Evolutionary conservation across 2,888 invertebrate species (phyloP), one percentile per base, ranked within the genome.

Genomic region (Eupithecia dodoneata): DNA sequence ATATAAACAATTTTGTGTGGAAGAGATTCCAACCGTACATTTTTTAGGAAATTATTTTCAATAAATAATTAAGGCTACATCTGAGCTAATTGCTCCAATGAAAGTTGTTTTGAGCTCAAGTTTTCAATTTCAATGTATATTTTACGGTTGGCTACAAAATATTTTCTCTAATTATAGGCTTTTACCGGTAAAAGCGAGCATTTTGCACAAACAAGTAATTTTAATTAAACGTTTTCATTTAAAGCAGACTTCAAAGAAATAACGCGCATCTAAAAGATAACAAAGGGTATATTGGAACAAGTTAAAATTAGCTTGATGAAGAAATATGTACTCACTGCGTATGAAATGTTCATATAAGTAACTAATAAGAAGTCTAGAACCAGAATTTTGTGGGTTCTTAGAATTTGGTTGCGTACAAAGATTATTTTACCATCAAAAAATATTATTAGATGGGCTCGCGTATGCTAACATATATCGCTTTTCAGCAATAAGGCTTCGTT

Each of bases 211-310:
- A 79, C 72, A 78, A 81, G 74, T 80, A 72, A 74, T 74, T 80
- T 80, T 82, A 80, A 83, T 84, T 83, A 82, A 82, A 80, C 79
- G 81, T 80, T 83, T 81, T 79, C 78, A 81, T 78, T 80, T 77
- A 77, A 79, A 76, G 70, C 76, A 75, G 77, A 78, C 82, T 79
- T 84, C 83, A 82, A 84, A 84, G 83, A 77, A 74, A 77, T 77
- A 77, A 78, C 78, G 78, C 78, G 79, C 76, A 47, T 49, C 70
- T 30, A 81, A 80, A 80, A 77, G 78, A 81, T 80, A 81, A 81
- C 83, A 82, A 84, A 83, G 81, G 71, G 73, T 41, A 76, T 69
- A 76, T 73, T 49, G 72, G 71, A 75, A 80, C 78, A 77, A 79
- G 79, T 81, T 74, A 12, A 72, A 80, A 76, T 78, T 79, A 75